Evolutionary conservation across 2,888 invertebrate species (phyloP).

Genomic region (Drosophila austrosaltans): DNA sequence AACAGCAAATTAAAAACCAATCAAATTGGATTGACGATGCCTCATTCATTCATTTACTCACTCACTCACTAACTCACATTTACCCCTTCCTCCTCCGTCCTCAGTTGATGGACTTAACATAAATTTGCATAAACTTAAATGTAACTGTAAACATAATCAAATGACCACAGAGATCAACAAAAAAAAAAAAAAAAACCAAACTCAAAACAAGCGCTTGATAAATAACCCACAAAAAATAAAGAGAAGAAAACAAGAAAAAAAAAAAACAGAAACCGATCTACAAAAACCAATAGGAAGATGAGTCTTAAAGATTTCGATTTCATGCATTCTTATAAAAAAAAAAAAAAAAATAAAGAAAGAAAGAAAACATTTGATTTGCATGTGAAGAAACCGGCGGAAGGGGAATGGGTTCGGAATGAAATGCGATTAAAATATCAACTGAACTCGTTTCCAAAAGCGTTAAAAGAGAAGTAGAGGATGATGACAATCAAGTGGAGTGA

Average conservation of each 20-base stretch:
- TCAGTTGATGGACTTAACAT: slow-evolving; percentile 56
- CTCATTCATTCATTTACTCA: slow-evolving; percentile 17
- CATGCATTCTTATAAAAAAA: slow-evolving; percentile 39
- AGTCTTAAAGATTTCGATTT: slow-evolving; percentile 39
- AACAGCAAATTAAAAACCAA: slow-evolving; percentile 60
- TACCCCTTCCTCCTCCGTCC: slow-evolving; percentile 20
- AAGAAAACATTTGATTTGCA: slow-evolving; percentile 40
- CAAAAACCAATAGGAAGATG: slow-evolving; percentile 29
- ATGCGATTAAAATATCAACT: slow-evolving; percentile 75
- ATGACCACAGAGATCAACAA: slow-evolving; percentile 20
- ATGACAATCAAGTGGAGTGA: neutral
- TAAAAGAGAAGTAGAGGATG: slow-evolving; percentile 24
- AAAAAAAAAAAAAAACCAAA: neutral
- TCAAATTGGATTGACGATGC: slow-evolving; percentile 57
- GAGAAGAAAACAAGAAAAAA: slow-evolving; percentile 9
- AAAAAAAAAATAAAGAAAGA: slow-evolving; percentile 3
- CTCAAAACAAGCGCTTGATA: slow-evolving; percentile 61
- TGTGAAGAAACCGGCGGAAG: neutral
- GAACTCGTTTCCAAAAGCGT: slow-evolving; percentile 36
- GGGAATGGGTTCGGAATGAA: slow-evolving; percentile 50
- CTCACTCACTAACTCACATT: slow-evolving; percentile 14
- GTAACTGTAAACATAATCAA: slow-evolving; percentile 74
- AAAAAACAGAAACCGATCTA: slow-evolving; percentile 16
- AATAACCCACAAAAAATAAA: slow-evolving; percentile 44
- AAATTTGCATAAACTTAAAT: slow-evolving; percentile 68